Evolutionary conservation across 2,797 vertebrate species (phyloP).

Genomic region (Alauda arvensis): DNA sequence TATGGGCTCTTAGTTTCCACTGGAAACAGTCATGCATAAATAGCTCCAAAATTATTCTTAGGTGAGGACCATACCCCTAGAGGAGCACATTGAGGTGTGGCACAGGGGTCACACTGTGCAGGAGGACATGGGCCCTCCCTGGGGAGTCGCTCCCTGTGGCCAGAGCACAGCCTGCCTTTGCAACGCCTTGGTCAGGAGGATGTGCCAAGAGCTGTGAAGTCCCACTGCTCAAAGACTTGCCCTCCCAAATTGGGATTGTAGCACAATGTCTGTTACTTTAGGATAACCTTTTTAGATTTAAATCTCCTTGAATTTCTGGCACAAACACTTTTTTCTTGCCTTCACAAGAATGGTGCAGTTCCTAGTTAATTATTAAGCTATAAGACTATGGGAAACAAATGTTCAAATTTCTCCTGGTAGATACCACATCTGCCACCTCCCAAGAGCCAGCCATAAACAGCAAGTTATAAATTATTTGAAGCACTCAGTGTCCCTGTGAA

Average conservation of each 20-base stretch:
- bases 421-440: not conserved
- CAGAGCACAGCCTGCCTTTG: not conserved
- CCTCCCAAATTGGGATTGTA: not conserved
- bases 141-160: not conserved
- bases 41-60: not conserved
- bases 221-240: not conserved
- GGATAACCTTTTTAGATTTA: not conserved
- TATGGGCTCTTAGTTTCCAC: not conserved
- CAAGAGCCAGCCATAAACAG: not conserved
- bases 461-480: not conserved
- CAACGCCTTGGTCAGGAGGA: not conserved
- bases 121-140: not conserved
- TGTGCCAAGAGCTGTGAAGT: not conserved
- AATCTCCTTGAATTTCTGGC: not conserved
- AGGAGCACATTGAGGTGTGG: not conserved
- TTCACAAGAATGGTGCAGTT: not conserved
- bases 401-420: not conserved
- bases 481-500: not conserved
- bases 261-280: not conserved
- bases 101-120: fast-evolving
- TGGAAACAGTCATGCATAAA: not conserved
- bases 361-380: not conserved
- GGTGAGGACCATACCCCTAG: not conserved
- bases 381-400: not conserved
- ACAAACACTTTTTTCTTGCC: not conserved